Percentiles rank a stretch among this genome's conserved stretches.
These are phyloP conservation scores for Catharus bicknelli DNA, from an alignment of 2,113 vertebrate genomes.

Conservation along the genomic window DNA sequence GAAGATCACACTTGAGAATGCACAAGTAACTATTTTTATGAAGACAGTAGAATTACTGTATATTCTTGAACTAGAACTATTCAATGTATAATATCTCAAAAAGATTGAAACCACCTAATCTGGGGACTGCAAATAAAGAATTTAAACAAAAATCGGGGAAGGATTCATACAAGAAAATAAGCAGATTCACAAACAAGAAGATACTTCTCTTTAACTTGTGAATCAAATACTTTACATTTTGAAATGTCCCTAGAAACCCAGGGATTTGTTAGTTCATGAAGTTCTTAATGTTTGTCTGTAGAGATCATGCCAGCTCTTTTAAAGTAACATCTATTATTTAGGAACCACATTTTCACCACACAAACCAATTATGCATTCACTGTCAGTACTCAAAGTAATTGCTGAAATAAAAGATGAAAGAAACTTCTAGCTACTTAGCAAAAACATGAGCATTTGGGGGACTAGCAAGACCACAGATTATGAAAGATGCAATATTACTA, in stretches of 20 bases:
- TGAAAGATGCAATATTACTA: slow-evolving; percentile 49
- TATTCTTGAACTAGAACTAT: neutral
- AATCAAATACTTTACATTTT: neutral
- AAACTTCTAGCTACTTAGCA: slow-evolving; percentile 54
- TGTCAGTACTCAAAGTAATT: slow-evolving; percentile 30
- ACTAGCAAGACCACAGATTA: slow-evolving; percentile 45
- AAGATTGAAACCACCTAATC: neutral
- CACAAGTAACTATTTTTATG: neutral
- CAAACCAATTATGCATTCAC: slow-evolving; percentile 46
- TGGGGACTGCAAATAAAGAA: neutral
- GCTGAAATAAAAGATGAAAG: slow-evolving; percentile 44
- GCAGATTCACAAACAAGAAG: neutral
- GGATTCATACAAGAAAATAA: neutral
- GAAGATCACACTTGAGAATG: neutral
- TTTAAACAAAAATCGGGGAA: neutral
- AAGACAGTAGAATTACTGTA: neutral
- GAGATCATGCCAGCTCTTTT: slow-evolving; percentile 21
- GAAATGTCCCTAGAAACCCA: neutral
- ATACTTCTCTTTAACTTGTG: neutral
- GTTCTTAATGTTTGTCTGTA: neutral
- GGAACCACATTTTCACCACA: slow-evolving; percentile 27
- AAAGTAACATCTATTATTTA: slow-evolving; percentile 35
- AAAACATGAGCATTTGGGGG: slow-evolving; percentile 41
- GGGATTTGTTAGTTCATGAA: slow-evolving; percentile 20
- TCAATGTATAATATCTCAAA: neutral